Conservation (phyloP, 2,113 vertebrate genomes). For the Pteruthius melanotis region DNA sequence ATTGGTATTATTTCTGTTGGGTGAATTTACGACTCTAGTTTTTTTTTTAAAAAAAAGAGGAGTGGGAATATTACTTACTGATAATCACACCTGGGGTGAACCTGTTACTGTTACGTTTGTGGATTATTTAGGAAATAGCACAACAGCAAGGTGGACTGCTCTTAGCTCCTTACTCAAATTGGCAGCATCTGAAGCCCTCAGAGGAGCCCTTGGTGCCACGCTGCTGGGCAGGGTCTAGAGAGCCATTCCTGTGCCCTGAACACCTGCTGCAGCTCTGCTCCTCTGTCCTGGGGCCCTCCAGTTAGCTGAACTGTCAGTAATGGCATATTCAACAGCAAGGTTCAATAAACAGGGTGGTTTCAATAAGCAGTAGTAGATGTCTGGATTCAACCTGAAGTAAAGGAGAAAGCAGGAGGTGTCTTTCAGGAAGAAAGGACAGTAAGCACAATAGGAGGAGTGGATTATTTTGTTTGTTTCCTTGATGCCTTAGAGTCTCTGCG, state of each 20-base stretch:
- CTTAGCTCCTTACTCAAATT: fast-evolving
- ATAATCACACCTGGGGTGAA: fast-evolving
- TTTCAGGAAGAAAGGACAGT: background rate
- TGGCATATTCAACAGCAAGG: background rate
- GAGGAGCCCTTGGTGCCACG: fast-evolving
- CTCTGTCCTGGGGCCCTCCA: background rate
- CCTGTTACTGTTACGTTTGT: background rate
- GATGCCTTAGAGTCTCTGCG: background rate
- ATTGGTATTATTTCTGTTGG: background rate
- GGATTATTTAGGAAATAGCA: background rate
- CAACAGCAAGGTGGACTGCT: too few species aligned
- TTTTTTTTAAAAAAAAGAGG: background rate
- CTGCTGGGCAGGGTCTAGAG: fast-evolving
- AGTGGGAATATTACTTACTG: background rate
- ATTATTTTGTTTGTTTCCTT: background rate
- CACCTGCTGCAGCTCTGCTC: background rate
- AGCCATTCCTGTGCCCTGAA: background rate
- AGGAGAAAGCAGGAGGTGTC: background rate
- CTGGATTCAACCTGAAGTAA: background rate
- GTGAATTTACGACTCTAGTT: background rate
- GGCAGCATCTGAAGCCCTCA: background rate
- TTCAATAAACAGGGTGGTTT: background rate
- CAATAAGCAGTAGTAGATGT: too few species aligned
- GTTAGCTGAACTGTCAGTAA: background rate
- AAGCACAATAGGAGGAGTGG: background rate